Percentiles rank a stretch among this genome's conserved stretches.
These are phyloP conservation scores for Chelon auratus DNA, from an alignment of 2,797 vertebrate genomes.

Conservation along the genomic window DNA sequence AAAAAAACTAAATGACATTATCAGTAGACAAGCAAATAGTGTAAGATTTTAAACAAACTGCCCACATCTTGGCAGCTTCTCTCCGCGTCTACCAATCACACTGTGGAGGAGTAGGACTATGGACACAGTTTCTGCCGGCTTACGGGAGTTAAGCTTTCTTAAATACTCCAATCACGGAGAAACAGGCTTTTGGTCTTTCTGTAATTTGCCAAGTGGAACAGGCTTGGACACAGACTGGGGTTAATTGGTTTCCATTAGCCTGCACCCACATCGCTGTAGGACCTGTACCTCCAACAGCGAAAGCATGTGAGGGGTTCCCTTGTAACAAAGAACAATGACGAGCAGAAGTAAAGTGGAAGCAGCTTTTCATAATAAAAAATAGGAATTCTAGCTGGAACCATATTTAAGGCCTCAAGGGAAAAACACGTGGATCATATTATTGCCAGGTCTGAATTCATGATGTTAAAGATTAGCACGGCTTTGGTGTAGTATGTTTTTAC, in stretches of 20 bases:
- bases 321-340: constrained; percentile 62
- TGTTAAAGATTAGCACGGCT: constrained; percentile 20
- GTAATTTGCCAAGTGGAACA: constrained; percentile 35
- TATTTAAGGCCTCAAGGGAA: constrained; percentile 39
- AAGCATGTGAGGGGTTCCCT: constrained; percentile 39
- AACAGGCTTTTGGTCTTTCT: constrained; percentile 47
- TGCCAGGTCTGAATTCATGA: constrained; percentile 39
- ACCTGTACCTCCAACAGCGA: constrained; percentile 13
- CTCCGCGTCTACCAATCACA: background rate
- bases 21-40: constrained; percentile 58
- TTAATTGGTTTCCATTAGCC: constrained; percentile 61
- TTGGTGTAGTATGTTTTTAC: constrained; percentile 22
- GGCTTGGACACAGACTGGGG: constrained; percentile 28
- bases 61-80: constrained; percentile 33
- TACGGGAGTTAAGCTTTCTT: constrained; percentile 13
- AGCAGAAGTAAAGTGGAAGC: constrained; percentile 59
- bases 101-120: constrained; percentile 21
- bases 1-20: constrained; percentile 52
- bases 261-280: constrained; percentile 19
- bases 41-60: constrained; percentile 46
- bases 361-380: constrained; percentile 59
- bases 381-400: constrained; percentile 51
- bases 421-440: constrained; percentile 52
- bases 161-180: constrained; percentile 54
- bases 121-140: constrained; percentile 26